Base-by-base conservation (phyloP, 2,113 vertebrate genomes). In the Oxyura jamaicensis region DNA sequence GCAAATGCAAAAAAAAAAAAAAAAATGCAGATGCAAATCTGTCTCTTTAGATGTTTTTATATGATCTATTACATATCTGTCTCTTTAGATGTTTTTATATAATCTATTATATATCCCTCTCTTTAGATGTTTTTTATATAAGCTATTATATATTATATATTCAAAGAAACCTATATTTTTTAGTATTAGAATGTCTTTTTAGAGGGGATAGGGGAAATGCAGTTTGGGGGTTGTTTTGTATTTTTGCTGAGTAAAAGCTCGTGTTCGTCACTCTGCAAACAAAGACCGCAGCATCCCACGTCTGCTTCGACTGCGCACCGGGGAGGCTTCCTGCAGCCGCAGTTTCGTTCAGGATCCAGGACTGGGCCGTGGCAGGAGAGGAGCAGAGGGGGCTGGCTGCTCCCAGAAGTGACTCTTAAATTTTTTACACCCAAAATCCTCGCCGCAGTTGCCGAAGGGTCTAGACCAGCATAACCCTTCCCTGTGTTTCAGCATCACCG, bases 151-250 rank as follows among this genome's bases (percentile, higher is more conserved):
- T 95, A 95, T 95, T 96, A 91, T 96, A 92, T 96, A 95, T 96
- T 91, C 86, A 93, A 93, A 93, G 85, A 88, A 95, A 78, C 86
- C 63, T 97, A 95, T 96, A 95, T 95, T 96, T 96, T 97, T 94
- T 96, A 97, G 95, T 42, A 81, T 55, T 97, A 96, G 95, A 84
- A 36, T 89, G 91, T 91, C 86, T 95, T 87, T 68, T 75, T n/a
- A 58, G 36, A n/a, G 53, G 25, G 48, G 71, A 39, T 31, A 86
- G 67, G 83, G 62, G 71, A 92, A 95, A 83, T 68, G n/a, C 69
- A 68, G 42, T 79, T 90, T 92, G 52, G 68, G 41, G 53, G 50
- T 55, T 60, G 71, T 59, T 95, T 89, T 91, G 21, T 91, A 84
- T 93, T 96, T 94, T 85, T 82, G 74, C 66, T 66, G 36, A 83